phyloP scores from a whole-genome alignment of 2,113 vertebrate genomes.

The Oncorhynchus clarkii region DNA sequence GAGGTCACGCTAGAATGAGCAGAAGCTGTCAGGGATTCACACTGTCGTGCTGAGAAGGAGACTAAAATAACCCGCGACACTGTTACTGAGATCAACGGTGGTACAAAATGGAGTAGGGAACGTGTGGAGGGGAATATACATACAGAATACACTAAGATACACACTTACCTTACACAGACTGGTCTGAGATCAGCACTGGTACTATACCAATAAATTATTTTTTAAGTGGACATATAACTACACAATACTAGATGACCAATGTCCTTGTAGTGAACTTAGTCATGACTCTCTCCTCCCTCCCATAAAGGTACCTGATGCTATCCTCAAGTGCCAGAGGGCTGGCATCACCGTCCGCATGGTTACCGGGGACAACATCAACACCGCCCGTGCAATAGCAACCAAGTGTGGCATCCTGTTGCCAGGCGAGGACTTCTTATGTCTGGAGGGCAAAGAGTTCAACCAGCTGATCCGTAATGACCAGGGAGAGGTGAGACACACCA shows the following conservation, averaged over 20 bases:
- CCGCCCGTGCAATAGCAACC: conserved; percentile 91
- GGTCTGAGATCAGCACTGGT: conserved; percentile 10
- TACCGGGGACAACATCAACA: conserved; percentile 98
- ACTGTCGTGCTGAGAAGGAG: conserved; percentile 10
- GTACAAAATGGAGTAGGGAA: no score
- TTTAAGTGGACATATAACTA: neutral
- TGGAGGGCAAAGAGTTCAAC: conserved; percentile 98
- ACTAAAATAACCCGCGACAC: conserved; percentile 26
- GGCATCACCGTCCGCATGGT: conserved; percentile 98
- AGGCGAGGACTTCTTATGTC: conserved; percentile 88
- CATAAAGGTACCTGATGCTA: conserved; percentile 87
- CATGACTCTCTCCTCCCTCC: neutral
- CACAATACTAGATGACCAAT: neutral
- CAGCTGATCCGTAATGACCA: conserved; percentile 93
- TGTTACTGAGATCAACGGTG: neutral
- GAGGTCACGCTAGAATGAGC: conserved; percentile 21
- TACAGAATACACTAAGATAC: no score
- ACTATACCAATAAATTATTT: neutral
- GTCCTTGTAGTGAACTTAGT: neutral
- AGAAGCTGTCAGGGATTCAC: conserved; percentile 16
- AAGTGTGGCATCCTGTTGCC: conserved; percentile 94
- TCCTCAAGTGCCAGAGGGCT: conserved; percentile 87
- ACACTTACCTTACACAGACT: neutral
- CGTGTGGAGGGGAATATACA: no score
- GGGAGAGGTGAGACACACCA: conserved; percentile 81